phyloP scores from a whole-genome alignment of 2,888 invertebrate species.

The Macroteleia sp. region DNA sequence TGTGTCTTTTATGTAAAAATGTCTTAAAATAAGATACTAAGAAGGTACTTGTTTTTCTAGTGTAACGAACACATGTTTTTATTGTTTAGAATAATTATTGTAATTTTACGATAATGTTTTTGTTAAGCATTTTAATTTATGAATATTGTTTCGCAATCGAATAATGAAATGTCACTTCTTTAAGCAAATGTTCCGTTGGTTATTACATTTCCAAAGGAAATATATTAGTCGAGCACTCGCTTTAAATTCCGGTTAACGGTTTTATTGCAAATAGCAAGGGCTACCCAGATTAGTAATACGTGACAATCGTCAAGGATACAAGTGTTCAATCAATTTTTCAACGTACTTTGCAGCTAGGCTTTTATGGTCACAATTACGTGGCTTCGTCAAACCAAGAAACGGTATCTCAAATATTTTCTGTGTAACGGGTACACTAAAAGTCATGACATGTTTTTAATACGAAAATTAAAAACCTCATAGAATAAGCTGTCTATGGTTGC shows the following conservation, averaged over 20 bases:
- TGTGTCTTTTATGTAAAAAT: no score
- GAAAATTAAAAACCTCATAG: constrained; percentile 37
- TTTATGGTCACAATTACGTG: constrained; percentile 59
- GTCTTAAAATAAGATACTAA: no score
- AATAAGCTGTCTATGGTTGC: constrained; percentile 27
- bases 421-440: constrained; percentile 59
- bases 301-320: constrained; percentile 72
- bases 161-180: constrained; percentile 13
- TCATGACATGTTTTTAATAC: constrained; percentile 62
- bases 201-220: constrained; percentile 61
- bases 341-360: constrained; percentile 49
- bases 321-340: constrained; percentile 53
- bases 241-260: constrained; percentile 81
- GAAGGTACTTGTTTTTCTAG: no score
- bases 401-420: constrained; percentile 59
- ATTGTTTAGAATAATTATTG: no score
- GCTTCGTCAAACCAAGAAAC: constrained; percentile 58
- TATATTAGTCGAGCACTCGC: constrained; percentile 69
- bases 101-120: no score
- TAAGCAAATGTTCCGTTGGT: constrained; percentile 45
- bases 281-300: constrained; percentile 67
- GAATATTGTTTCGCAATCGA: no score
- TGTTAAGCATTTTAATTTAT: no score
- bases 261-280: constrained; percentile 67
- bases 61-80: no score